These are phyloP conservation scores for Ptychodera flava DNA, from an alignment of 35 echinoderm and acorn worm genomes.

Conservation along the genomic window DNA sequence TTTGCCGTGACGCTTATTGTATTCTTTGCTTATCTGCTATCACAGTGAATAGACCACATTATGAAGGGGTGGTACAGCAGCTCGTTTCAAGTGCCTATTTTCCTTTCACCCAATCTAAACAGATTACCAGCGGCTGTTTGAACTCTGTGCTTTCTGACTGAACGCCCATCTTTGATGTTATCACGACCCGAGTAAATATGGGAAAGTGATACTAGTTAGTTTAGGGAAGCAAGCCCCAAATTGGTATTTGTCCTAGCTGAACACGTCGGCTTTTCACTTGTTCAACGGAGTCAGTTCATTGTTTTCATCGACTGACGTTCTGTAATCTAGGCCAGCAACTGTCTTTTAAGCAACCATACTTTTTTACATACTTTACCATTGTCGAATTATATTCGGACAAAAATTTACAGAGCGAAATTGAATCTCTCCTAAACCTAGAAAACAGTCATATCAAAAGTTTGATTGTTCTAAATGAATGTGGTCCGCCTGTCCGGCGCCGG, in stretches of 20 bases:
- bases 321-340: too few relatives aligned
- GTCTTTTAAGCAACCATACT: too few relatives aligned
- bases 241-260: too few relatives aligned
- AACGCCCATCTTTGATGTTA: not conserved
- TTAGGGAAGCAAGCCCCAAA: too few relatives aligned
- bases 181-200: not conserved
- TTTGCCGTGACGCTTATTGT: not conserved
- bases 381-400: too few relatives aligned
- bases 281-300: too few relatives aligned
- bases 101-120: not conserved
- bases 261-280: too few relatives aligned
- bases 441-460: not conserved
- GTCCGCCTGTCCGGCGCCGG: not conserved
- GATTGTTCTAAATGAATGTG: not conserved
- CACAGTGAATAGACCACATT: not conserved
- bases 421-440: too few relatives aligned
- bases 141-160: not conserved
- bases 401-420: too few relatives aligned
- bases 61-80: not conserved
- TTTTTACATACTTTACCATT: too few relatives aligned
- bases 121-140: not conserved
- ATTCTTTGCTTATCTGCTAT: not conserved
- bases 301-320: too few relatives aligned
- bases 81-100: not conserved
- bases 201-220: not conserved